Conservation (phyloP, 2,888 invertebrate genomes). For the Endotricha flammealis region DNA sequence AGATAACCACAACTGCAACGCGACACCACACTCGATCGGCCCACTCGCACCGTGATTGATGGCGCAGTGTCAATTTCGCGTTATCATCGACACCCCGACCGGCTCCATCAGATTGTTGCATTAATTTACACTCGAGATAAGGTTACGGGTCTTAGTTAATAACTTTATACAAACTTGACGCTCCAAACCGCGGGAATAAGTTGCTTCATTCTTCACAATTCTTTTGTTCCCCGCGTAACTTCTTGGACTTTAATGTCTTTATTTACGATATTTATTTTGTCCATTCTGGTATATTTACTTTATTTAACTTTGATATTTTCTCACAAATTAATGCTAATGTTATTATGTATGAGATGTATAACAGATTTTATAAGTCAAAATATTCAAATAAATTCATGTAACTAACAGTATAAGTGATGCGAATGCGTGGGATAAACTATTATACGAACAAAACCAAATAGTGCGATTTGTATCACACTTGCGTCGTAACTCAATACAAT, state of each 20-base stretch:
- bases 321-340: slow-evolving; percentile 8
- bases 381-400: slow-evolving; percentile 41
- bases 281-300: slow-evolving; percentile 21
- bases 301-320: slow-evolving; percentile 22
- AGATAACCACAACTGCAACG: slow-evolving; percentile 68
- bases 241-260: slow-evolving; percentile 28
- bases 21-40: slow-evolving; percentile 50
- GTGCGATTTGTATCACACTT: slow-evolving; percentile 45
- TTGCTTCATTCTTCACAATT: slow-evolving; percentile 26
- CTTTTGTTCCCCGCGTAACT: slow-evolving; percentile 31
- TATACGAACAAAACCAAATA: slow-evolving; percentile 52
- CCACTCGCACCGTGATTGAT: slow-evolving; percentile 67
- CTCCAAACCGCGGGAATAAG: slow-evolving; percentile 21
- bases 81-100: slow-evolving; percentile 52
- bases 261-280: slow-evolving; percentile 30
- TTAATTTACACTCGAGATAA: slow-evolving; percentile 33
- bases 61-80: slow-evolving; percentile 58
- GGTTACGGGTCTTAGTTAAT: slow-evolving; percentile 18
- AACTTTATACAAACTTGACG: slow-evolving; percentile 23
- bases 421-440: slow-evolving; percentile 57
- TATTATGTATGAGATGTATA: slow-evolving; percentile 4
- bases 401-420: slow-evolving; percentile 44
- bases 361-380: slow-evolving; percentile 32
- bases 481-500: slow-evolving; percentile 31
- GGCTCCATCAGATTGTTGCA: slow-evolving; percentile 42